These are phyloP conservation scores for Cliona cf. orientalis DNA, from an alignment of 37 sponge, comb jelly and placozoan genomes.

Conservation along the genomic window DNA sequence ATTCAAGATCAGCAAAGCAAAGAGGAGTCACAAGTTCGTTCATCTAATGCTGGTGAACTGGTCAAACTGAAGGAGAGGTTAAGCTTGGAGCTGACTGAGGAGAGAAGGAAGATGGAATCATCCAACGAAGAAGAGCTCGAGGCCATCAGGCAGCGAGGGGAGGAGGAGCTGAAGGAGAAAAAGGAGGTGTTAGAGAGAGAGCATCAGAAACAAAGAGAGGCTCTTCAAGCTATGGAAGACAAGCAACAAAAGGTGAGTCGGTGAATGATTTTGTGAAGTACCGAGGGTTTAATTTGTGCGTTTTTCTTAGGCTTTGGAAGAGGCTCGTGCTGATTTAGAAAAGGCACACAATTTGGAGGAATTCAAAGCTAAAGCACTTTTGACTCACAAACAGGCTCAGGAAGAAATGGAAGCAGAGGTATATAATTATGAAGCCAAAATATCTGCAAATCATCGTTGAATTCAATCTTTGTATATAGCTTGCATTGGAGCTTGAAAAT, in stretches of 20 bases:
- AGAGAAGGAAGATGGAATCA: neutral
- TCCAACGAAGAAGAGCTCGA: constrained; percentile 19
- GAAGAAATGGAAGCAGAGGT: constrained; percentile 34
- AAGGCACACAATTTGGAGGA: neutral
- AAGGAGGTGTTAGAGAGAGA: constrained; percentile 14
- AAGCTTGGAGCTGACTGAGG: neutral
- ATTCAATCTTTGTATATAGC: constrained; percentile 1
- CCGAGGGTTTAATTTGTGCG: neutral
- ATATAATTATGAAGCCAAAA: neutral
- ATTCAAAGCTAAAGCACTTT: neutral
- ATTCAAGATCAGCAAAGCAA: constrained; percentile 22
- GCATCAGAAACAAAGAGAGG: constrained; percentile 8
- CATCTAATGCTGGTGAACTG: neutral
- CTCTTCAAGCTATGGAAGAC: neutral
- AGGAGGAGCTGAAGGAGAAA: constrained; percentile 17
- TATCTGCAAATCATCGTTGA: neutral
- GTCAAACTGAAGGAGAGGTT: constrained; percentile 8
- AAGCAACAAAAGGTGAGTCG: constrained; percentile 21
- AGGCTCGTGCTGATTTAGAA: constrained; percentile 12
- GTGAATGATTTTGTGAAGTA: neutral
- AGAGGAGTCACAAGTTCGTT: constrained; percentile 6
- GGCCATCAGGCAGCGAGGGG: neutral
- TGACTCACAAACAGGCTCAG: constrained; percentile 11
- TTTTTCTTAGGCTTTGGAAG: neutral
- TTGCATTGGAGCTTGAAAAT: constrained; percentile 27